phyloP scores from a whole-genome alignment of 2,797 vertebrate species.

The Chloroceryle amazona region DNA sequence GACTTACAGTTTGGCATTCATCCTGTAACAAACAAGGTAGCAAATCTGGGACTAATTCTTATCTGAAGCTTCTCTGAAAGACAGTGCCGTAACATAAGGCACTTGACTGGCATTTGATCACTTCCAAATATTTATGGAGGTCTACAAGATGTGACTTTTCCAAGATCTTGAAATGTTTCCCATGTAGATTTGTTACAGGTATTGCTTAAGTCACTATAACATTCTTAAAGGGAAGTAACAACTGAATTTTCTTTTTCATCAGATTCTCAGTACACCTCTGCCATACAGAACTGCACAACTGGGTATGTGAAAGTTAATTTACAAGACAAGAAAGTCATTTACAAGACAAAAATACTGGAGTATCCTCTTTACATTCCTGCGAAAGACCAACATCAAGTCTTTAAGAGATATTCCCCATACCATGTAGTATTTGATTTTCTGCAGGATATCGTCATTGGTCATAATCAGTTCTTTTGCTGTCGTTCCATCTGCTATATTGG shows the following conservation, averaged over 20 bases:
- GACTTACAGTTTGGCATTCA: not conserved
- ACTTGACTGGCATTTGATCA: not conserved
- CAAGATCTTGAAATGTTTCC: not conserved
- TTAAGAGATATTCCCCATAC: conserved; percentile 76
- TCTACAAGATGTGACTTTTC: not conserved
- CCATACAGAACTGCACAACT: not conserved
- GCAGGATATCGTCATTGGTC: conserved; percentile 98
- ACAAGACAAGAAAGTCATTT: not conserved
- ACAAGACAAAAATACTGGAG: not conserved
- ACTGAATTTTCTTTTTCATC: not conserved
- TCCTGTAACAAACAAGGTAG: not conserved
- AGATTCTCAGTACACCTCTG: not conserved
- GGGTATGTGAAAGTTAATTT: not conserved
- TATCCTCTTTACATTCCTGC: not conserved
- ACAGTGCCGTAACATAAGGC: not conserved
- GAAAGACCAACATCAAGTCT: not conserved
- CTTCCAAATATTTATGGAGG: not conserved
- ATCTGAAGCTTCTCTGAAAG: not conserved
- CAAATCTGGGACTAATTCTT: not conserved
- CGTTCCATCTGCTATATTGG: conserved; percentile 97
- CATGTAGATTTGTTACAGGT: not conserved
- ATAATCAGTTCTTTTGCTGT: conserved; percentile 97
- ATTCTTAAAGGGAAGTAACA: not conserved
- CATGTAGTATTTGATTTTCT: conserved; percentile 99
- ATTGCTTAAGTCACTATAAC: not conserved